Evolutionary conservation across 2,888 invertebrate genomes (phyloP), one percentile per base, ranked within the genome.

Genomic region (Pollenia angustigena): DNA sequence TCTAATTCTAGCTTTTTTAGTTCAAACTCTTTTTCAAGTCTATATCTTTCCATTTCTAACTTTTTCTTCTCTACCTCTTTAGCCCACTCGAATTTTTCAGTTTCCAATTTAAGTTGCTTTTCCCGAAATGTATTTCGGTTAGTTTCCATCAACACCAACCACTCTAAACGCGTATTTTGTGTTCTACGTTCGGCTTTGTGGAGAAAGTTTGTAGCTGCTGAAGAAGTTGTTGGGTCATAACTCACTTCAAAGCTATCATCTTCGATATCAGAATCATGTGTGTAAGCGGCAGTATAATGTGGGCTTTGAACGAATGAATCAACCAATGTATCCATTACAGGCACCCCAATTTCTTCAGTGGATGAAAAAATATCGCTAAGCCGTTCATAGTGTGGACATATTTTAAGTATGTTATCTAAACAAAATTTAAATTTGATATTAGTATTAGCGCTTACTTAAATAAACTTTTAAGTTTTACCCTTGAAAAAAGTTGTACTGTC

Each of bases 341-440:
- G 18, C 18, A 68, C 52, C 14, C 44, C 64, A 46, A 78, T 56
- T 23, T 78, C 42, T 32, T 66, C 66, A n/a, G 18, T 23, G 2
- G 10, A 12, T 52, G 64, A 66, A 48, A 78, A 66, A 54, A 76
- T 78, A 54, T 78, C 52, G 9, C 52, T 54, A 2, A 66, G 48
- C 52, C 54, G 76, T 7, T 76, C 75, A 48, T 62, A 75, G 48
- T 75, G 75, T 50, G 75, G 60, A 62, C 75, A 75, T 52, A 75
- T 60, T 46, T 75, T 66, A 54, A 66, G 66, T 14, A 76, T 46
- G n/a, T 76, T 64, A 64, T 76, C 48, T 76, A 64, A 48, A 74
- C 10, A 60, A n/a, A 74, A 16, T 23, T 16, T n/a, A 64, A 64
- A n/a, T n/a, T n/a, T n/a, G n/a, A n/a, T 11, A 58, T 23, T 72